Evolutionary conservation across 2,113 vertebrate genomes (phyloP).

Genomic region (Bucco capensis): DNA sequence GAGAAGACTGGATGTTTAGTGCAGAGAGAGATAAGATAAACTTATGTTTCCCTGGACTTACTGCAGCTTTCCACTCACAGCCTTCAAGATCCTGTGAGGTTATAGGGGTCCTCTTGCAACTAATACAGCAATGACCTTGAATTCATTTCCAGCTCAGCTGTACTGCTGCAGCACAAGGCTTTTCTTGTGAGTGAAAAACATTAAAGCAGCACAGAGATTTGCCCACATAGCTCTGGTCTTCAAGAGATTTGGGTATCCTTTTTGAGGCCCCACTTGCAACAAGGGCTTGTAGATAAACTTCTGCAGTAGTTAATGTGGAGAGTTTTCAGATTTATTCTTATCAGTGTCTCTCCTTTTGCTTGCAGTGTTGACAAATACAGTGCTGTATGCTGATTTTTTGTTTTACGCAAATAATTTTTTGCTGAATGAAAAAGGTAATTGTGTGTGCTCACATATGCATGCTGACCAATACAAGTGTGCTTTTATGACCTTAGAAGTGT

Average conservation of each 20-base stretch:
- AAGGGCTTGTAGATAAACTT: constrained; percentile 38
- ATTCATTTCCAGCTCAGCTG: constrained; percentile 51
- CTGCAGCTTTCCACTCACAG: background rate
- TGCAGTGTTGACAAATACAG: background rate
- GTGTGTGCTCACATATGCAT: background rate
- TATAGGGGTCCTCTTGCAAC: constrained; percentile 7
- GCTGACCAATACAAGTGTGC: background rate
- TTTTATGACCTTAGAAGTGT: background rate
- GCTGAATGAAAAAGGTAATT: background rate
- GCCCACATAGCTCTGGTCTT: background rate
- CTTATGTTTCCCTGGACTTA: background rate
- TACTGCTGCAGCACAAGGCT: constrained; percentile 49
- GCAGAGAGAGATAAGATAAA: constrained; percentile 7
- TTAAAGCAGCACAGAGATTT: constrained; percentile 47
- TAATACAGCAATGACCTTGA: constrained; percentile 59
- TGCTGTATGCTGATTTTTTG: background rate
- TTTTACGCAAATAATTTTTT: background rate
- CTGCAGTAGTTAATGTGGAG: constrained; percentile 17
- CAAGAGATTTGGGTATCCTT: constrained; percentile 43
- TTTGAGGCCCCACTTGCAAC: constrained; percentile 7
- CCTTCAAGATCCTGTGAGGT: constrained; percentile 3
- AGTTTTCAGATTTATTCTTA: background rate
- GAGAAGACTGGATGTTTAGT: background rate
- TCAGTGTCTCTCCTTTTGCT: background rate
- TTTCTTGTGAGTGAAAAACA: constrained; percentile 53